These are phyloP conservation scores for Muschampia plurimacula DNA, from an alignment of 2,888 invertebrate species.

Conservation along the genomic window DNA sequence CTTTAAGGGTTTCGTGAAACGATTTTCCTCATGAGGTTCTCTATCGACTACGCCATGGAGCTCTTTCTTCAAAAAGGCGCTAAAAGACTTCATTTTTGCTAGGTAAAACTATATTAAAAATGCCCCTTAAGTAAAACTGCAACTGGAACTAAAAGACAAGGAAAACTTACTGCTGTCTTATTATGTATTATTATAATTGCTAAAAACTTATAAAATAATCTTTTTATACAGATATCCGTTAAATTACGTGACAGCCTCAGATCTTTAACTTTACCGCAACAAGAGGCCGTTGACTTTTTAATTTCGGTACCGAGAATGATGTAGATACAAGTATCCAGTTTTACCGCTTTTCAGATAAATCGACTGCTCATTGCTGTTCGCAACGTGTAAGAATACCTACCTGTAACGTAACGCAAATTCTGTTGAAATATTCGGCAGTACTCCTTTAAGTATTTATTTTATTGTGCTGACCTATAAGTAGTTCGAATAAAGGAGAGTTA, in stretches of 20 bases:
- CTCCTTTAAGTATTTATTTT: neutral
- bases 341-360: slow-evolving; percentile 35
- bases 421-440: neutral
- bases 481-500: no score
- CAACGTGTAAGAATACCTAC: neutral
- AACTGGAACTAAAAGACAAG: no score
- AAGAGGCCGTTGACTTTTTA: slow-evolving; percentile 43
- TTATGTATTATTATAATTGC: neutral
- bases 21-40: no score
- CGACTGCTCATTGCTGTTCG: slow-evolving; percentile 24
- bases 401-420: neutral
- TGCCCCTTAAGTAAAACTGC: no score
- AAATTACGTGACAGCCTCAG: slow-evolving; percentile 17
- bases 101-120: no score
- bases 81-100: no score
- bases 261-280: slow-evolving; percentile 26
- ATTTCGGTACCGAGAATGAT: slow-evolving; percentile 31
- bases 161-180: neutral
- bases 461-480: no score
- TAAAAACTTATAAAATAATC: no score
- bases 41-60: no score
- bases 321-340: slow-evolving; percentile 21
- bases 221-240: neutral
- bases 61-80: no score
- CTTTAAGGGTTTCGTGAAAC: no score